These are phyloP conservation scores for Heloderma charlesbogerti DNA, from an alignment of 2,113 vertebrate species.

Conservation along the genomic window DNA sequence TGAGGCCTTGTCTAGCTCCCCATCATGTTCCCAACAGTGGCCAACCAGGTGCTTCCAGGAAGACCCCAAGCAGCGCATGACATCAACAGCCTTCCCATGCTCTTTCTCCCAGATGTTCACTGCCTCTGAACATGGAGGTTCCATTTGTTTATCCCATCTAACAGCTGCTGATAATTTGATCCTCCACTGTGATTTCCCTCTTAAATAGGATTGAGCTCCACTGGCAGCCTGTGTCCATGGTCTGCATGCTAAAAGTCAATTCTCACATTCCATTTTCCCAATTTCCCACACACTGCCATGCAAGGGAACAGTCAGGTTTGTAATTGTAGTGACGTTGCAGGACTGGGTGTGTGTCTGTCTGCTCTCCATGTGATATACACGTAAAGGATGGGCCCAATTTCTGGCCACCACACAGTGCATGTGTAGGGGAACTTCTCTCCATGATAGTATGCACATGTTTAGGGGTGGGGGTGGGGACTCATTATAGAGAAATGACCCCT, in stretches of 20 bases:
- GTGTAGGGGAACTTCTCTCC: background rate
- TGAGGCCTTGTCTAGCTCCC: background rate
- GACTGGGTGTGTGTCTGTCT: background rate
- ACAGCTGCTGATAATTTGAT: background rate
- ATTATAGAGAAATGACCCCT: background rate
- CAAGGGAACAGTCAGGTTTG: background rate
- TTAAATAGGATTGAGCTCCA: constrained; percentile 33
- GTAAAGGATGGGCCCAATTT: background rate
- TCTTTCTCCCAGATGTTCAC: background rate
- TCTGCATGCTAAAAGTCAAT: constrained; percentile 41
- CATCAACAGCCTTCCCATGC: background rate
- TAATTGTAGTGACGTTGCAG: background rate
- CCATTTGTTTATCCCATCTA: background rate
- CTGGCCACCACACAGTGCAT: background rate
- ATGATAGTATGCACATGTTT: background rate
- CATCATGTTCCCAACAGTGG: no score
- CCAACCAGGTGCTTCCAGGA: background rate
- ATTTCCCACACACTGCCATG: no score
- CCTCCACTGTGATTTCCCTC: background rate
- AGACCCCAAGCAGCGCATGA: background rate
- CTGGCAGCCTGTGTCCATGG: constrained; percentile 33
- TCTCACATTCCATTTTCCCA: background rate
- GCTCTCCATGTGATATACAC: background rate
- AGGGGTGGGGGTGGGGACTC: background rate
- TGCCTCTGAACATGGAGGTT: background rate